A percentile compares a stretch with the other conserved stretches of the same genome.
Evolutionary conservation across 2,797 vertebrate genomes (phyloP).

Genomic region (Triplophysa bombifrons): DNA sequence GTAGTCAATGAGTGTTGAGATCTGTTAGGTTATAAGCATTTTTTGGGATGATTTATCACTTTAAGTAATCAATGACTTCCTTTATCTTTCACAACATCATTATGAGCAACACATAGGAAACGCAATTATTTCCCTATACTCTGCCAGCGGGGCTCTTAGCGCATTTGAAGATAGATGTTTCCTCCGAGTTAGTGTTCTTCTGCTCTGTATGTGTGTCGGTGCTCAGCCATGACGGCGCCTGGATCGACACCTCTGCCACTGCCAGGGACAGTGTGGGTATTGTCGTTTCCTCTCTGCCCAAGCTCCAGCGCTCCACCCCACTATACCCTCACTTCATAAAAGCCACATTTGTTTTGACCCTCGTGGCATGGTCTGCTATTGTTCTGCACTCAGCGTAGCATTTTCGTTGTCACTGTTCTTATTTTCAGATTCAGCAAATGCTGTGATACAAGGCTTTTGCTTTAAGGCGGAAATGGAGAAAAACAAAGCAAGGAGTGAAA

Average conservation of each 20-base stretch:
- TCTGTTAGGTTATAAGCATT: too few species aligned
- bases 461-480: constrained; percentile 28
- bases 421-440: constrained; percentile 78
- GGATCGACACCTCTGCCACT: constrained; percentile 55
- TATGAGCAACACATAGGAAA: constrained; percentile 30
- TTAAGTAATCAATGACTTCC: constrained; percentile 3
- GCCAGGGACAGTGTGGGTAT: constrained; percentile 59
- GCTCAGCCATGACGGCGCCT: constrained; percentile 55
- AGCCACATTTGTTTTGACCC: constrained; percentile 73
- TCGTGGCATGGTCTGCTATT: constrained; percentile 70
- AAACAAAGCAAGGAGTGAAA: constrained; percentile 56
- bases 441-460: constrained; percentile 71
- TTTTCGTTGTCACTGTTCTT: constrained; percentile 79
- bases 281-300: constrained; percentile 63
- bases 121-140: constrained; percentile 31
- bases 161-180: constrained; percentile 27
- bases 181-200: constrained; percentile 31
- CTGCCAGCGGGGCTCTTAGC: background rate
- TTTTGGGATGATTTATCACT: too few species aligned
- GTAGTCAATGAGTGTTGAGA: too few species aligned
- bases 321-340: constrained; percentile 68
- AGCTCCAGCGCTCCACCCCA: constrained; percentile 50
- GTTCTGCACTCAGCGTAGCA: constrained; percentile 74
- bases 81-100: constrained; percentile 3
- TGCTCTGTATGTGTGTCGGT: constrained; percentile 37